Base-by-base conservation (phyloP, 64 coral and sea anemone species). In the Dendronephthya gigantea region DNA sequence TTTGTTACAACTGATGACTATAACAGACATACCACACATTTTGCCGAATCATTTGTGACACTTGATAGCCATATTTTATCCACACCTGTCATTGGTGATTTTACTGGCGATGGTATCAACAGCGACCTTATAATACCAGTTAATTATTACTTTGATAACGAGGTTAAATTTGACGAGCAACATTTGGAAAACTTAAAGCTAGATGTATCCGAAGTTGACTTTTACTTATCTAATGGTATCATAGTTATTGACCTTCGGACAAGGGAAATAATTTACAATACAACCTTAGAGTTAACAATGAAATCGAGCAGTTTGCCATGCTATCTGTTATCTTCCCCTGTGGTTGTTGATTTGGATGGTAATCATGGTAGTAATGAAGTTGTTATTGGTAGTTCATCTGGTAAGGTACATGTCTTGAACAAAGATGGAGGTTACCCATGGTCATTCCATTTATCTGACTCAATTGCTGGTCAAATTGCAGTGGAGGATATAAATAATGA, bases 141-240 rank as follows among this genome's bases (percentile, higher is more conserved):
- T 59, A 97, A 93, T 82, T 97, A 93, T 68, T 97, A 97, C 85
- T 97, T 97, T 93, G 85, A 87, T 50, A 84, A 89, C 17, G 85
- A 90, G 79, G 36, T 79, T 66, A 66, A 66, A 66, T 30, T n/a
- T 2, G 28, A 79, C 22, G 30, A 36, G 31, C 72, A 34, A 79
- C 9, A 19, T 9, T 35, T 79, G 36, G 10, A 79, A 79, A 79
- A 79, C 36, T 79, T 79, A 79, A 36, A 29, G 14, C 15, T 79
- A 79, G 72, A 79, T 8, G 22, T 17, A 79, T 79, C 72, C 2
- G 87, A 92, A 39, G 19, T 86, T 81, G 70, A 92, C 23, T 86
- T 89, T 25, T 92, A 92, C 13, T 56, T 86, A 52, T 87, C 87
- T 2, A 89, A 84, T 86, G 91, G 87, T 36, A 9, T 92, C 7